A percentile compares a stretch with the other conserved stretches of the same genome.
These are phyloP conservation scores for Rachycentron canadum DNA, from an alignment of 2,797 vertebrate genomes.

Conservation along the genomic window DNA sequence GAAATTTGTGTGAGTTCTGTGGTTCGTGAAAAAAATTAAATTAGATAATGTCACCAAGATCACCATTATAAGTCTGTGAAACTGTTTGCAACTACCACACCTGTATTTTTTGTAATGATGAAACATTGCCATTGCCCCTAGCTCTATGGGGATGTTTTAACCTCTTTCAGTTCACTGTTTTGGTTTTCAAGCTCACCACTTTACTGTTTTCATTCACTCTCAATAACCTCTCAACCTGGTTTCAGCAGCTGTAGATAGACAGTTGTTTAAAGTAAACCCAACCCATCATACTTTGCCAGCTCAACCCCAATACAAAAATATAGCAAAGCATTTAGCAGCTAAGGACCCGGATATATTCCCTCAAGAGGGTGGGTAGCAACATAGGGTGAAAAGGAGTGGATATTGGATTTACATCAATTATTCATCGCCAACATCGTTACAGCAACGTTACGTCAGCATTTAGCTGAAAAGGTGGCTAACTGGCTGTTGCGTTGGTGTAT, in stretches of 20 bases:
- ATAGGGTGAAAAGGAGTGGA: not conserved
- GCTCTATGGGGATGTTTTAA: not conserved
- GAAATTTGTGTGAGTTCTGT: not conserved
- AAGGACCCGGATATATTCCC: not conserved
- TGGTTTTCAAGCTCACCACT: not conserved
- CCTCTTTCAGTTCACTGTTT: not conserved
- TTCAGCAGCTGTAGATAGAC: no score
- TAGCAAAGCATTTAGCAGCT: not conserved
- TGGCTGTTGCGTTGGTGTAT: no score
- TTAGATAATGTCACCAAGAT: not conserved
- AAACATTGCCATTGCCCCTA: not conserved
- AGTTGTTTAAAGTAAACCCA: no score
- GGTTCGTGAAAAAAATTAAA: no score
- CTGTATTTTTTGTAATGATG: not conserved
- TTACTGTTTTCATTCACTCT: no score
- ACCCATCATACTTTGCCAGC: no score
- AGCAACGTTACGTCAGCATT: no score
- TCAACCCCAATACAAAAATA: no score
- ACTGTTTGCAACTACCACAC: not conserved
- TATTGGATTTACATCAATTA: not conserved
- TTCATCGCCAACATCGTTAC: no score
- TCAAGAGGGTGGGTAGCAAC: not conserved
- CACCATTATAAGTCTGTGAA: not conserved
- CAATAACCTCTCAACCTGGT: no score
- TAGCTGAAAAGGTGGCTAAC: no score